Base-by-base conservation (phyloP, 2,888 invertebrate species). In the Zygothrica quintamaculata region DNA sequence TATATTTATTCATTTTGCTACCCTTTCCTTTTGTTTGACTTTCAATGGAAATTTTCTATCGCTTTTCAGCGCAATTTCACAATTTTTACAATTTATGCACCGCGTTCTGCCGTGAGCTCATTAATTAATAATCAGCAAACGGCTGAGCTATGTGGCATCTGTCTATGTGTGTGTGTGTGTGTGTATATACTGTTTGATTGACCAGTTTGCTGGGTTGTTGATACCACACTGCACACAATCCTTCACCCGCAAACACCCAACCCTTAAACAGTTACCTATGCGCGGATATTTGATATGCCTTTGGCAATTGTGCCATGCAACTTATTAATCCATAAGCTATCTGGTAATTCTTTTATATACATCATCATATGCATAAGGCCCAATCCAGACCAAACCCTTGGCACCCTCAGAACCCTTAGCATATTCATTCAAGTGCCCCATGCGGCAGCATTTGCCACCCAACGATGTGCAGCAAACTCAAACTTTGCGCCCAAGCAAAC, bases 291-390 rank as follows among this genome's bases (percentile, higher is more conserved):
- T 53, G 56, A 65, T 74, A 39, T 55, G 50, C 69, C 77, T 76
- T 84, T 74, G 74, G 52, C 56, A 68, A 62, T 72, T 68, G 59
- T 73, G 65, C 61, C 29, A 48, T 51, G 48, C 61, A 71, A 81
- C 71, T 87, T 84, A 77, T 84, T 87, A 84, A 77, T 77, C 85
- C 75, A 74, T 71, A 72, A 74, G 75, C 66, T 66, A 81, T 77
- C 66, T 66, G 62, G 60, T 68, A 62, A 81, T 74, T 66, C 70
- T 57, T 82, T 85, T 65, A 64, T 72, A 43, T 51, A 51, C 26
- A 46, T 43, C 36, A 48, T 46, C 9, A 43, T 3, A 52, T 36
- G 44, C 51, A 58, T 37, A 44, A 56, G 37, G 40, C 33, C 36
- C 64, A 42, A 39, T 47, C 51, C 31, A 48, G 12, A 11, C 12